Conservation (phyloP, 2,888 invertebrate species). For the Drosophila barbarae region DNA sequence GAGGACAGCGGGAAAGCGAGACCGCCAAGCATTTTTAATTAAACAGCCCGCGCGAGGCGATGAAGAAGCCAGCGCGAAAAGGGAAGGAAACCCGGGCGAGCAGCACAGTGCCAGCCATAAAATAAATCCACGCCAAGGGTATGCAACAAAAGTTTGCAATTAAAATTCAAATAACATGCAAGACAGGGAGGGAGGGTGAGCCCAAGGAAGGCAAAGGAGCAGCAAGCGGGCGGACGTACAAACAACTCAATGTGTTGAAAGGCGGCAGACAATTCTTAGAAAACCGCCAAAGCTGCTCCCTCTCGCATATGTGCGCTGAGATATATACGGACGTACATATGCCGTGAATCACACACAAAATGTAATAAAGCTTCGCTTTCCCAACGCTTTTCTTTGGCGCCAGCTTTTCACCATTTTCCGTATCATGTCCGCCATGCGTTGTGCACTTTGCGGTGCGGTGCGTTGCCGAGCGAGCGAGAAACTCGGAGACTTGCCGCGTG, state of each 20-base stretch:
- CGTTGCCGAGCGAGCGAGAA: not conserved
- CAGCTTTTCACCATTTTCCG: conserved; percentile 43
- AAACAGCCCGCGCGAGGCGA: conserved; percentile 43
- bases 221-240: conserved; percentile 24
- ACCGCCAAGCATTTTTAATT: conserved; percentile 70
- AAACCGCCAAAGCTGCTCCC: conserved; percentile 57
- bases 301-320: conserved; percentile 21
- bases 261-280: conserved; percentile 64
- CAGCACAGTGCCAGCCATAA: conserved; percentile 45
- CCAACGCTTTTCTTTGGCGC: conserved; percentile 5
- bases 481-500: conserved; percentile 27
- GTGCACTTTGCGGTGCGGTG: conserved; percentile 45
- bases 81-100: conserved; percentile 13
- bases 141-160: conserved; percentile 72
- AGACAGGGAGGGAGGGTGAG: conserved; percentile 3
- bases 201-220: not conserved
- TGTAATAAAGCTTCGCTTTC: conserved; percentile 70
- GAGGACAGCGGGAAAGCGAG: conserved; percentile 28
- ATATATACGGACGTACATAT: conserved; percentile 12
- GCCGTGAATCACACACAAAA: conserved; percentile 56
- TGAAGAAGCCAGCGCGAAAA: conserved; percentile 17
- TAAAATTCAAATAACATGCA: conserved; percentile 74
- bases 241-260: conserved; percentile 58
- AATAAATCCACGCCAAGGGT: conserved; percentile 63
- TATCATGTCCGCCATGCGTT: conserved; percentile 49